These are phyloP conservation scores for Alitta virens DNA, from an alignment of 2,888 invertebrate species.

Conservation along the genomic window DNA sequence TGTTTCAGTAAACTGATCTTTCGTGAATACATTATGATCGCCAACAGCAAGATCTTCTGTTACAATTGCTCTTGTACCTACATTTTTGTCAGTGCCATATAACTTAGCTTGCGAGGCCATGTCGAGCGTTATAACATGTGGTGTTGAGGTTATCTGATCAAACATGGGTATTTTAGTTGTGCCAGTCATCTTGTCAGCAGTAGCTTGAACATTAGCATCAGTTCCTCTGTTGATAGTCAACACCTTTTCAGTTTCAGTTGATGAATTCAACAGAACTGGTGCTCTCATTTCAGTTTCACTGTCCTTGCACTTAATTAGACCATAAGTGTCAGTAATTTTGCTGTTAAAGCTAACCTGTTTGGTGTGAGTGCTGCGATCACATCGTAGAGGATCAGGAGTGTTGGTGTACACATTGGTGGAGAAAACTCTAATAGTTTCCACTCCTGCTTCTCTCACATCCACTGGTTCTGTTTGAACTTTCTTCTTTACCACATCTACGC, in stretches of 20 bases:
- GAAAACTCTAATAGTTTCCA: not conserved
- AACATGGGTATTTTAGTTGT: not conserved
- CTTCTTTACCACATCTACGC: not conserved
- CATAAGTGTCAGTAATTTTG: constrained; percentile 9
- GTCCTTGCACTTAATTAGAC: not conserved
- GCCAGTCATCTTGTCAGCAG: constrained; percentile 11
- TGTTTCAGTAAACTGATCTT: too few species aligned
- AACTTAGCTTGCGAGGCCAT: not conserved
- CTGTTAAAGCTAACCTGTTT: not conserved
- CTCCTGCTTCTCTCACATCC: not conserved
- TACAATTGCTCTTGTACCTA: constrained; percentile 17
- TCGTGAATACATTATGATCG: not conserved
- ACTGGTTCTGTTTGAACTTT: constrained; percentile 5
- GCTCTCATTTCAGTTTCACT: not conserved
- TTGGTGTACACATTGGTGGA: constrained; percentile 1
- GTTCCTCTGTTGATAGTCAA: not conserved
- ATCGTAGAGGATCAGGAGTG: not conserved
- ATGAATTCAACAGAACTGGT: not conserved
- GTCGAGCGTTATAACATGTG: constrained; percentile 1
- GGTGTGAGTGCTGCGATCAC: constrained; percentile 16
- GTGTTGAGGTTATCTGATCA: not conserved
- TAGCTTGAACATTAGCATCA: not conserved
- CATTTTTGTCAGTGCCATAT: constrained; percentile 8
- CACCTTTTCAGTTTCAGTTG: constrained; percentile 8
- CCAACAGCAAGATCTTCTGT: constrained; percentile 6